Percentiles rank a stretch among this genome's conserved stretches.
These are phyloP conservation scores for Dinomys branickii DNA, from an alignment of 2,113 vertebrate species.

Conservation along the genomic window DNA sequence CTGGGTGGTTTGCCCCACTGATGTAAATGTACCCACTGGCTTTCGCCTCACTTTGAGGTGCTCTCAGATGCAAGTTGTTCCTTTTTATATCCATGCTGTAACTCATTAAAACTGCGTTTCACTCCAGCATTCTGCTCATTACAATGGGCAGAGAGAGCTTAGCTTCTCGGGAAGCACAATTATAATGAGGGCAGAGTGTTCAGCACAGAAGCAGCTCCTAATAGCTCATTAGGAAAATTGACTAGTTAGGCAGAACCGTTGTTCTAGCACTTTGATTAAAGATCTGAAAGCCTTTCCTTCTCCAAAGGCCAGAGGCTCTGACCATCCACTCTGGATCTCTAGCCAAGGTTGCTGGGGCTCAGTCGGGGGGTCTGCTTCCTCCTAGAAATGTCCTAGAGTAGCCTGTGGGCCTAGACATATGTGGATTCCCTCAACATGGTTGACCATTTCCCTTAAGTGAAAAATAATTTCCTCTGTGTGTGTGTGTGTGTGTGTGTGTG, in stretches of 20 bases:
- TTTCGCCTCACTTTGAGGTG: slow-evolving; percentile 73
- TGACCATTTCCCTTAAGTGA: background rate
- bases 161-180: slow-evolving; percentile 76
- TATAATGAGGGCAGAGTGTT: slow-evolving; percentile 86
- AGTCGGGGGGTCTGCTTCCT: background rate
- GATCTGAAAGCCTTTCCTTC: slow-evolving; percentile 75
- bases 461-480: background rate
- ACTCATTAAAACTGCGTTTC: slow-evolving; percentile 82
- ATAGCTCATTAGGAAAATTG: slow-evolving; percentile 86
- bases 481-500: background rate
- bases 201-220: slow-evolving; percentile 83
- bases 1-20: background rate
- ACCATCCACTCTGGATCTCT: accelerated
- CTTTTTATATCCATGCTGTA: slow-evolving; percentile 71
- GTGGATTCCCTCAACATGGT: background rate
- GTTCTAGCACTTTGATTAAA: slow-evolving; percentile 76
- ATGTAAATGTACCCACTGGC: background rate
- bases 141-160: slow-evolving; percentile 77
- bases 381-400: background rate
- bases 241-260: slow-evolving; percentile 74
- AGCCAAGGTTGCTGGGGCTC: background rate
- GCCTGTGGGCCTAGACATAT: accelerated
- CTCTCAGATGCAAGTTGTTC: slow-evolving; percentile 75
- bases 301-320: slow-evolving; percentile 6
- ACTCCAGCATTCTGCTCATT: slow-evolving; percentile 80